Base-by-base conservation (phyloP, 2,113 vertebrate genomes). In the Lathamus discolor region DNA sequence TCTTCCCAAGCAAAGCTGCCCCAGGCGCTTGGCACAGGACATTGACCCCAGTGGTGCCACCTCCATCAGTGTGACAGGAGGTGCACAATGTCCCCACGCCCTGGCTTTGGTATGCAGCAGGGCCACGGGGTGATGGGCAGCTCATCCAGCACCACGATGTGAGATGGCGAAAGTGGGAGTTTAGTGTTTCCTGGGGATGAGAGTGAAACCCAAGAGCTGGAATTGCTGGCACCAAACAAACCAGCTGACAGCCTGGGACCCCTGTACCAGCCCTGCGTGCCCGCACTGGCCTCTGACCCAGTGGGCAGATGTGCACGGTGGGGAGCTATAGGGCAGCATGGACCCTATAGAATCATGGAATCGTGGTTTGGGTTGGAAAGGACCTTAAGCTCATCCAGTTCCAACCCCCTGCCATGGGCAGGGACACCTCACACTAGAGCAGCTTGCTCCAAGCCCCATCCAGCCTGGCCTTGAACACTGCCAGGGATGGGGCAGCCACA, bases 91-190 rank as follows among this genome's bases (percentile, higher is more conserved):
- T 44, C 49, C 27, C 63, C 41, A 57, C 28, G 3, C 27, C 1
- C 18, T 13, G 55, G 55, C 24, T 64, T 29, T 44, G 5, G 10
- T 43, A 39, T 5, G 23, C 49, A 82, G 77, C 41, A 19, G 43
- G 63, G 27, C 31, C 70, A 17, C 43, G 51, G 63, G 55, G 63
- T 0, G 0, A 44, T 2, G 27, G 49, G 49, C 35, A 64, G 59
- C 75, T 49, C 59, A 41, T 2, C 68, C 63, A 27, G 44, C 28
- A 31, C 37, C 11, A 1, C 4, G 0, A 3, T 7, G 44, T 9
- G 35, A 69, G 77, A 25, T 11, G 27, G 29, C 3, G 43, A 24
- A 81, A 83, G 29, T 1, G 27, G 61, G 64, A 94, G 35, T n/a
- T 83, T 14, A 61, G 37, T 8, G 2, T 52, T 89, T 52, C 68